Evolutionary conservation across 1,140 invertebrate species (phyloP), one percentile per base, ranked within the genome.

Genomic region (Drosophila tani): DNA sequence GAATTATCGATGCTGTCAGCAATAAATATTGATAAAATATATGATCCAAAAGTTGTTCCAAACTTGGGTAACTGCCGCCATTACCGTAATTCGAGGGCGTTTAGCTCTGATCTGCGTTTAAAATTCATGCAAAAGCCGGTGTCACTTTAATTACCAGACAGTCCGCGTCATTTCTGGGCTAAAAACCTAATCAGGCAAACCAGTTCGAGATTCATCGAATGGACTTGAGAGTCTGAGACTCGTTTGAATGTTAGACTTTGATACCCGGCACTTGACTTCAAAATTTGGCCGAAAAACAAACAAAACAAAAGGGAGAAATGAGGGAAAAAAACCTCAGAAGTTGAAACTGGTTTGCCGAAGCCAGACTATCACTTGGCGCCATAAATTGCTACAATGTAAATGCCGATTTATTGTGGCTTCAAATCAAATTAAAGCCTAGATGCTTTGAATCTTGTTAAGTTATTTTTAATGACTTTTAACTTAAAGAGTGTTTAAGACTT

Each of bases 1-100:
- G 85, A 90, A 90, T 90, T 90, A 90, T 90, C 85, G 81, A 90
- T 90, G 85, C 85, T 90, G 85, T 90, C 85, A 90, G 81, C 85
- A 90, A 69, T 90, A 87, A 87, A 87, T 87, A 88, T 87, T 88
- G 73, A 70, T 79, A 84, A 87, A 79, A 90, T 79, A 79, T 85
- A 84, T 78, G 68, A 79, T 49, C 62, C 59, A 85, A 15, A 70
- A 81, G 70, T 71, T 65, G 71, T 66, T 59, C 14, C 11, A 53
- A 38, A 49, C 50, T 73, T 75, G 35, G 17, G 12, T 47, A 29
- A 43, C 46, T 50, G 59, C 58, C 27, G 21, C 40, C 7, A 70
- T 67, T 71, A 71, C 15, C 68, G 17, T 69, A 60, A 59, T 71
- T 71, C 21, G 19, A 15, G 17, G 15, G 40, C 38, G n/a, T 40